Evolutionary conservation across 2,797 vertebrate species (phyloP).

Genomic region (Hylomyscus alleni): DNA sequence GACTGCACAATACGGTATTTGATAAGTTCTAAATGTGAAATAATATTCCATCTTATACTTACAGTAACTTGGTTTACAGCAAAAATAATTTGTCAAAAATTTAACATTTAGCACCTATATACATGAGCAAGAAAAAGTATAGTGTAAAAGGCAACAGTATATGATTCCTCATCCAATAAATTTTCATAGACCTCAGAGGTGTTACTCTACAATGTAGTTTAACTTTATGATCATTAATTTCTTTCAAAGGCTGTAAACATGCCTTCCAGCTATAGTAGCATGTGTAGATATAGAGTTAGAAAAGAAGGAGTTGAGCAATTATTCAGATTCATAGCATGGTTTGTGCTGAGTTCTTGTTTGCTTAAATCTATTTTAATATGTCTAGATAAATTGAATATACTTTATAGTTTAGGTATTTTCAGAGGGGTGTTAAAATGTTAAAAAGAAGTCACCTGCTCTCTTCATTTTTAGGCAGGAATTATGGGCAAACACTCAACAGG

Average conservation of each 20-base stretch:
- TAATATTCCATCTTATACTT: not conserved
- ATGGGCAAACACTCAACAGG: not conserved
- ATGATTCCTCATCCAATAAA: not conserved
- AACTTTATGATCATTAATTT: not conserved
- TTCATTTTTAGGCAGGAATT: not conserved
- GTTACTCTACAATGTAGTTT: not conserved
- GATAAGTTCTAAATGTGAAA: not conserved
- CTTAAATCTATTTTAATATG: not conserved
- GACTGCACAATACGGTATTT: not conserved
- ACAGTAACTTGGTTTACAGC: not conserved
- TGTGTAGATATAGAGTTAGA: not conserved
- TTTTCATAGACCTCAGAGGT: not conserved
- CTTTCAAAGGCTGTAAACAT: not conserved
- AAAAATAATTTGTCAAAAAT: constrained; percentile 47
- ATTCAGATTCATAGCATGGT: not conserved
- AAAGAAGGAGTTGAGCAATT: not conserved
- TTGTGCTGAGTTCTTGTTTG: not conserved
- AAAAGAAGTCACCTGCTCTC: constrained; percentile 31
- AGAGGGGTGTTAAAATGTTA: not conserved
- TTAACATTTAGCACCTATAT: not conserved
- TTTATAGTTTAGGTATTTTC: constrained; percentile 15
- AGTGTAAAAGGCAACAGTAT: not conserved
- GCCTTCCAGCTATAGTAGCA: constrained; percentile 5
- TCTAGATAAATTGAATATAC: not conserved
- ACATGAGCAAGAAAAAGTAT: not conserved